Evolutionary conservation across 2,113 vertebrate species (phyloP), one percentile per base, ranked within the genome.

Genomic region (Procavia capensis): DNA sequence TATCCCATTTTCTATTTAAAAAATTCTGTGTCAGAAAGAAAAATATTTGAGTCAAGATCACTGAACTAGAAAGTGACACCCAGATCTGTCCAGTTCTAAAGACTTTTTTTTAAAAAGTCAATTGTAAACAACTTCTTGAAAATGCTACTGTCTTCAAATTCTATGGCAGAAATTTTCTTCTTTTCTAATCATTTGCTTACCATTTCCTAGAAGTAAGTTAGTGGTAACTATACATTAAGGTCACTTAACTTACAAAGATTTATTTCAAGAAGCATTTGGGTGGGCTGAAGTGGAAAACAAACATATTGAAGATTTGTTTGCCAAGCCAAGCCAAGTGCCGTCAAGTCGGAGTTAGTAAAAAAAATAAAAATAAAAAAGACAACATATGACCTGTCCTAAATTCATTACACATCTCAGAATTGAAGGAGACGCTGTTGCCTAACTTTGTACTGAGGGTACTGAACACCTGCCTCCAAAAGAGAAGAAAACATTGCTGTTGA

Each of bases 51-150:
- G 24, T 43, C 31, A 68, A 78, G 20, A n/a, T 50, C 34, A 10
- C 16, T 6, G 5, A 81, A 19, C 39, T 24, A n/a, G 4, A 87
- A 17, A 9, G 10, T 17, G 0, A 63, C 6, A 75, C 20, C 50
- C 11, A 85, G 39, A 41, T 85, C 50, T 88, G 22, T 50, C 36
- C 20, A 22, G 59, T 19, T n/a, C 22, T 43, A 59, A 90, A 43
- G 9, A 0, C 19, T 90, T 86, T 54, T 57, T 16, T 50, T 34
- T 36, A 84, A 59, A 50, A 90, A 89, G 76, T 34, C 25, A 74
- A 45, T 85, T 76, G 63, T 64, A 85, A 85, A 85, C 3, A 6
- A 63, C 84, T 92, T 84, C n/a, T 29, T 91, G 27, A 85, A 91
- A 64, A 47, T 31, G 8, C 20, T 59, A 68, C 54, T 45, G 6